Conservation (phyloP, 1,140 invertebrate genomes). For the Bombus terrestris region DNA sequence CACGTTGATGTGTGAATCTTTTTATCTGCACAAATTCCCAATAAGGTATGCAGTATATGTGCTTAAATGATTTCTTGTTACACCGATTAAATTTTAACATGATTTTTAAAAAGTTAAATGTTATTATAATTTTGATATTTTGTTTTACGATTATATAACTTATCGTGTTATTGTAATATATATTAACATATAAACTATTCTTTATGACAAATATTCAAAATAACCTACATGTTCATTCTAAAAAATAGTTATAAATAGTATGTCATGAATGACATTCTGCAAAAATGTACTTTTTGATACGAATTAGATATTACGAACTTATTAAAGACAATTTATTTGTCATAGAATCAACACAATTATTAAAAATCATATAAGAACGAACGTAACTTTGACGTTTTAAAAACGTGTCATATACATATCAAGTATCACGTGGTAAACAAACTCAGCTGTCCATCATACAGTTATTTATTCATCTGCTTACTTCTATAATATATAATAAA, state of each 20-base stretch:
- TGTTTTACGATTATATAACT: constrained; percentile 37
- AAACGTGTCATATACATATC: neutral
- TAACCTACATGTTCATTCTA: constrained; percentile 1
- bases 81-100: constrained; percentile 41
- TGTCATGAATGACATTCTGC: neutral
- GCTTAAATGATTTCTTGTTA: neutral
- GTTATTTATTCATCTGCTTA: neutral
- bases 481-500: neutral
- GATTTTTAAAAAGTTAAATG: constrained; percentile 12
- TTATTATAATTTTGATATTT: neutral
- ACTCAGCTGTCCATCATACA: neutral
- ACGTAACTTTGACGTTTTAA: constrained; percentile 15
- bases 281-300: neutral
- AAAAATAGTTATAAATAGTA: neutral
- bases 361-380: neutral
- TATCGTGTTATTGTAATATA: constrained; percentile 1
- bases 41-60: neutral
- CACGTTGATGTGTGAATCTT: constrained; percentile 35
- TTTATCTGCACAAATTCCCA: constrained; percentile 22
- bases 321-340: neutral
- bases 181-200: neutral
- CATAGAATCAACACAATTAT: neutral
- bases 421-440: neutral
- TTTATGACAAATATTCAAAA: neutral
- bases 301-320: neutral